These are phyloP conservation scores for Brachionus asplanchnoidis DNA, from an alignment of 1,140 invertebrate species.

Conservation along the genomic window DNA sequence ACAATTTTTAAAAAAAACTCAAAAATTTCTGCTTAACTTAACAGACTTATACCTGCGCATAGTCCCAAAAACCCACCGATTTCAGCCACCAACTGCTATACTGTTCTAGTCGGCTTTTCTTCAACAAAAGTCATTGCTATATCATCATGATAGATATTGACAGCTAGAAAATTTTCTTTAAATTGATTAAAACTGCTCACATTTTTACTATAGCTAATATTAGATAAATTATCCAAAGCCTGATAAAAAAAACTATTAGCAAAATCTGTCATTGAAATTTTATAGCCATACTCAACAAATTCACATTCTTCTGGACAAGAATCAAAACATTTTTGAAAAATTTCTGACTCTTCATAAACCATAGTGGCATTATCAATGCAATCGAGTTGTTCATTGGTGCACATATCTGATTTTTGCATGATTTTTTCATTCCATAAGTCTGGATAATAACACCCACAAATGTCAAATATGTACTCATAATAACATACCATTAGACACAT, in stretches of 20 bases:
- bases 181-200: background rate
- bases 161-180: background rate
- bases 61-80: background rate
- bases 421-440: background rate
- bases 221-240: background rate
- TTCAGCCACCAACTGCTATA: background rate
- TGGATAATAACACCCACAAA: background rate
- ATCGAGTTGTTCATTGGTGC: background rate
- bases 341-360: background rate
- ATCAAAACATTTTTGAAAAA: background rate
- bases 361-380: background rate
- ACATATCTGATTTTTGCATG: background rate
- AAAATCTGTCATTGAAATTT: background rate
- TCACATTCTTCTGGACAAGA: constrained; percentile 22
- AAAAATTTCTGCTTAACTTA: background rate
- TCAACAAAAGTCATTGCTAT: background rate
- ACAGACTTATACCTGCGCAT: background rate
- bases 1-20: background rate
- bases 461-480: background rate
- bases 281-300: background rate
- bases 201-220: background rate
- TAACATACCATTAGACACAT: background rate
- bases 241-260: background rate
- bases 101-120: background rate
- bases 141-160: background rate